Percentiles rank a stretch among this genome's conserved stretches.
These are phyloP conservation scores for Orchestes rusci DNA, from an alignment of 2,888 invertebrate genomes.

Conservation along the genomic window DNA sequence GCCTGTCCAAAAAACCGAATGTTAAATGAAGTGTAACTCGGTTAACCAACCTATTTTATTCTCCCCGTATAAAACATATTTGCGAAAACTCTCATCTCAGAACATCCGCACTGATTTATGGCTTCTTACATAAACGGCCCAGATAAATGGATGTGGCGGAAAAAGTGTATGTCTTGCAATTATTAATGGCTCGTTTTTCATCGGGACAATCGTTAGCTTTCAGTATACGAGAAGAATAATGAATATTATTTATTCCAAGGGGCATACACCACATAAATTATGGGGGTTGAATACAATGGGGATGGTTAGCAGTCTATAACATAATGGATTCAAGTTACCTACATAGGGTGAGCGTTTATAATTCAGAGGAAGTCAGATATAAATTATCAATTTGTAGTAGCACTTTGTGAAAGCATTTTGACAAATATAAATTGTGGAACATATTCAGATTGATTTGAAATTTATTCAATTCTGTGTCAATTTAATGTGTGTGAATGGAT, in stretches of 20 bases:
- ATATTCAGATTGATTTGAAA: no score
- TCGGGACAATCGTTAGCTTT: slow-evolving; percentile 20
- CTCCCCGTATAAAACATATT: no score
- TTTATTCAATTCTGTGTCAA: no score
- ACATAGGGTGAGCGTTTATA: no score
- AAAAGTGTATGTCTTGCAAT: slow-evolving; percentile 27
- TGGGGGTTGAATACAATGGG: slow-evolving; percentile 10
- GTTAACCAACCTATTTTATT: no score
- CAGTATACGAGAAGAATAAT: slow-evolving; percentile 14
- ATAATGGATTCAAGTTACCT: slow-evolving; percentile 6
- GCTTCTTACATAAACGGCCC: slow-evolving; percentile 26
- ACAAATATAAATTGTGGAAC: no score
- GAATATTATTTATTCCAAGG: slow-evolving; percentile 22
- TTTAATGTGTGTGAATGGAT: no score
- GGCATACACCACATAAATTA: slow-evolving; percentile 15
- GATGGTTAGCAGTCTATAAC: slow-evolving; percentile 10
- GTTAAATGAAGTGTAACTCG: no score
- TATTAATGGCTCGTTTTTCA: slow-evolving; percentile 27
- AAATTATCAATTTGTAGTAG: no score
- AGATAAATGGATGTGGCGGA: slow-evolving; percentile 24
- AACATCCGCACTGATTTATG: slow-evolving; percentile 24
- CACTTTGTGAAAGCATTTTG: no score
- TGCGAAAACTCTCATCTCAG: slow-evolving; percentile 16
- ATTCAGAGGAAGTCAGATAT: no score
- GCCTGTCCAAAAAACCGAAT: no score